Evolutionary conservation across 1,140 invertebrate species (phyloP).

Genomic region (Cyrtorhinus lividipennis): DNA sequence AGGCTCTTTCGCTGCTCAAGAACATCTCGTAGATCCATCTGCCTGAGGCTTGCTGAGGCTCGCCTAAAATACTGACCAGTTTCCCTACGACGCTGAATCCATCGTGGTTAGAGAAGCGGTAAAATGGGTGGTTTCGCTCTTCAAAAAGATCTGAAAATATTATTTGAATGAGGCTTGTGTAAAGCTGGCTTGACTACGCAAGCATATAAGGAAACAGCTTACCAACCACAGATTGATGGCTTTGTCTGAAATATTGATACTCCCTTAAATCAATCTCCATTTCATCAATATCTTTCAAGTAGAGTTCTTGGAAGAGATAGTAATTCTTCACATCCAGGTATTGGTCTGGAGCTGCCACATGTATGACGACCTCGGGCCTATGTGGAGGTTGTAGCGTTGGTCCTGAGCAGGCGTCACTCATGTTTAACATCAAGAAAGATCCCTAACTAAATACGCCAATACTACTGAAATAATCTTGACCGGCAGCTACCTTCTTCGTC

Average conservation of each 20-base stretch:
- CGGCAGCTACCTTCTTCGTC: constrained; percentile 95
- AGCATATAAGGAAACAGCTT: too few species aligned
- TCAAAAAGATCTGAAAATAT: not conserved
- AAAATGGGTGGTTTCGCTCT: not conserved
- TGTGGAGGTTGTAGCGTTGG: not conserved
- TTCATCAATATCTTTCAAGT: not conserved
- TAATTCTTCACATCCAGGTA: not conserved
- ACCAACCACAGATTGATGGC: not conserved
- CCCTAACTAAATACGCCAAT: too few species aligned
- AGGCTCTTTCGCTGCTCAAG: not conserved
- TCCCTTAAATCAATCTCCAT: not conserved
- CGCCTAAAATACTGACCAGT: not conserved
- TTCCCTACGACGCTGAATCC: not conserved
- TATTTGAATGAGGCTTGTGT: not conserved
- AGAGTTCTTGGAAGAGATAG: not conserved
- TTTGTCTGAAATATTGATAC: not conserved
- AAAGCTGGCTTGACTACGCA: too few species aligned
- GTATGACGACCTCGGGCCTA: not conserved
- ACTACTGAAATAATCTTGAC: too few species aligned
- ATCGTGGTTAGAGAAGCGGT: not conserved
- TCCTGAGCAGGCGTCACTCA: too few species aligned
- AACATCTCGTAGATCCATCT: not conserved
- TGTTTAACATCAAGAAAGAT: too few species aligned
- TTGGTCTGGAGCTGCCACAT: not conserved
- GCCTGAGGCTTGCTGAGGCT: not conserved